phyloP scores from a whole-genome alignment of 2,888 invertebrate species.

The Nomada flava region DNA sequence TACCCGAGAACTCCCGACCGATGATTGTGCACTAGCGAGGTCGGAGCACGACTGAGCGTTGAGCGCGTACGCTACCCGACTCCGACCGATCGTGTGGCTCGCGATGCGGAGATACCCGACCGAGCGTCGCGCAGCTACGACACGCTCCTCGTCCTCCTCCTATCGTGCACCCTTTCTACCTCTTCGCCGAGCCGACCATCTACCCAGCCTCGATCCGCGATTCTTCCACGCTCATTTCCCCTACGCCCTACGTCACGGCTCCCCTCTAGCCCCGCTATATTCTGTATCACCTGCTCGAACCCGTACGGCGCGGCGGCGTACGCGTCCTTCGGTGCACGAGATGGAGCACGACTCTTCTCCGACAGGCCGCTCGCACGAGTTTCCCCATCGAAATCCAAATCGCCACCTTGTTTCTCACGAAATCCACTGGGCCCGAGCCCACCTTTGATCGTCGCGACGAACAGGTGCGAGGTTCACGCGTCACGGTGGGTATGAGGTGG shows the following conservation, averaged over 20 bases:
- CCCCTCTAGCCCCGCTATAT: constrained; percentile 11
- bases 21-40: constrained; percentile 70
- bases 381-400: constrained; percentile 24
- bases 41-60: constrained; percentile 76
- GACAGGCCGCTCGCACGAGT: constrained; percentile 56
- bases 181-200: constrained; percentile 10
- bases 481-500: not conserved
- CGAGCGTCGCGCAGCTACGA: constrained; percentile 74
- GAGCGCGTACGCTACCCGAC: constrained; percentile 70
- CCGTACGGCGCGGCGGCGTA: constrained; percentile 64
- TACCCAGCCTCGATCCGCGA: constrained; percentile 7
- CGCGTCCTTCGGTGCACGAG: constrained; percentile 59
- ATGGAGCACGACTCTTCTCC: constrained; percentile 69
- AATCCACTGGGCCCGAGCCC: not conserved
- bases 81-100: constrained; percentile 70
- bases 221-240: constrained; percentile 32
- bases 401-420: constrained; percentile 34
- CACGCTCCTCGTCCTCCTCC: constrained; percentile 42
- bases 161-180: constrained; percentile 24
- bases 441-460: not conserved
- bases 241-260: constrained; percentile 4
- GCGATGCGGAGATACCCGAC: constrained; percentile 71
- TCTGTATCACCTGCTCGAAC: constrained; percentile 52
- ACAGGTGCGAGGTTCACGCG: constrained; percentile 29
- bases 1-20: not conserved